phyloP scores from a whole-genome alignment of 2,888 invertebrate genomes.

The Smittia sp. region DNA sequence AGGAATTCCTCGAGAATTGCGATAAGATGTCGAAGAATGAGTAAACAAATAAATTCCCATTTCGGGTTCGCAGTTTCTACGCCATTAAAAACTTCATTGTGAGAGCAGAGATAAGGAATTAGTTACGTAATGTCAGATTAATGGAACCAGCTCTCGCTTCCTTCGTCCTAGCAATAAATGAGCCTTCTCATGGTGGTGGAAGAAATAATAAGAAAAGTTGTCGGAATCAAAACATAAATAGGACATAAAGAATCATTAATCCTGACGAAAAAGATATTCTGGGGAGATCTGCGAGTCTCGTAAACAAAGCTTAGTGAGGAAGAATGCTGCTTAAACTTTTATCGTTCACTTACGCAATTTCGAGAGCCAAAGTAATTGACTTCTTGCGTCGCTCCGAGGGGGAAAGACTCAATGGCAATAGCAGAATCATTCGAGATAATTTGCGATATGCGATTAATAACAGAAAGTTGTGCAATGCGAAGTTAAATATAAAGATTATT shows the following conservation, averaged over 20 bases:
- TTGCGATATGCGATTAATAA: background rate
- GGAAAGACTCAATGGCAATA: background rate
- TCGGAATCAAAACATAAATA: conserved; percentile 31
- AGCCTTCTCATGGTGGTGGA: conserved; percentile 17
- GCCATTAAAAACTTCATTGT: conserved; percentile 31
- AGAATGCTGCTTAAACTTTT: background rate
- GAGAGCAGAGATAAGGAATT: conserved; percentile 29
- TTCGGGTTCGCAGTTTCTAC: conserved; percentile 8
- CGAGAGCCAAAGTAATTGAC: background rate
- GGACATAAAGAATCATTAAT: conserved; percentile 40
- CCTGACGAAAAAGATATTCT: conserved; percentile 26
- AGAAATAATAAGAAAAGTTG: conserved; percentile 8
- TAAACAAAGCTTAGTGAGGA: conserved; percentile 34
- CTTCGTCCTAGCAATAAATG: conserved; percentile 21
- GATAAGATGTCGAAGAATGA: background rate
- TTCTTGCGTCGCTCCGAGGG: background rate
- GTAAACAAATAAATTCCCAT: conserved; percentile 31
- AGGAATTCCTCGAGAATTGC: conserved; percentile 19
- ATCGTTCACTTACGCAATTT: background rate
- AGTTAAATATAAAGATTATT: background rate
- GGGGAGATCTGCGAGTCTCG: conserved; percentile 12
- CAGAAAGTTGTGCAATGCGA: background rate
- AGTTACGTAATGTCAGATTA: conserved; percentile 38
- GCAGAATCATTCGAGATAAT: background rate
- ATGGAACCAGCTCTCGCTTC: conserved; percentile 24